phyloP scores from a whole-genome alignment of 2,888 invertebrate species.

The Melanostoma mellinum region DNA sequence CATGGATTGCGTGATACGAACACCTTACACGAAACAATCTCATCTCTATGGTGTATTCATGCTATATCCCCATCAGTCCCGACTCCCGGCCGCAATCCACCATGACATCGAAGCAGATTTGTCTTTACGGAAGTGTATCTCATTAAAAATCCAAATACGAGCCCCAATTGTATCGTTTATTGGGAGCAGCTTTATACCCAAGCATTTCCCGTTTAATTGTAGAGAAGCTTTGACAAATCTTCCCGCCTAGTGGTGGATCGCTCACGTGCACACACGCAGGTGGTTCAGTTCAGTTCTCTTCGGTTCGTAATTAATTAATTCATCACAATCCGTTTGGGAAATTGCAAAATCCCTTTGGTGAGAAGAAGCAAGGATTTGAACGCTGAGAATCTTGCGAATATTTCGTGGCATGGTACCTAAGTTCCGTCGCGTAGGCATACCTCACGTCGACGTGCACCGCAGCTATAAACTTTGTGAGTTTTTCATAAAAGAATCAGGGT shows the following conservation, averaged over 20 bases:
- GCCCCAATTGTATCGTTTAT: constrained; percentile 67
- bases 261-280: constrained; percentile 46
- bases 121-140: constrained; percentile 63
- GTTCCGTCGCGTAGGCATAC: constrained; percentile 7
- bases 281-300: constrained; percentile 18
- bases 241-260: constrained; percentile 18
- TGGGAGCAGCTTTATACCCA: constrained; percentile 27
- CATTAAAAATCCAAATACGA: constrained; percentile 66
- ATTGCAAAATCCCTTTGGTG: constrained; percentile 38
- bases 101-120: constrained; percentile 66
- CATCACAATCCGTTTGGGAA: constrained; percentile 46
- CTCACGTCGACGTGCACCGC: no score
- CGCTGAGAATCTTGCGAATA: constrained; percentile 39
- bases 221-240: constrained; percentile 67
- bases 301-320: constrained; percentile 67
- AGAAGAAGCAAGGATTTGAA: constrained; percentile 26
- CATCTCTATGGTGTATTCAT: not conserved
- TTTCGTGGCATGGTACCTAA: constrained; percentile 28
- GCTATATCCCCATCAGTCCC: not conserved
- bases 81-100: constrained; percentile 15
- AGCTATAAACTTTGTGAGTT: no score
- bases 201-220: constrained; percentile 49
- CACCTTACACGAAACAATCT: constrained; percentile 67
- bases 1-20: constrained; percentile 67
- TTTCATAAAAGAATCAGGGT: no score